Evolutionary conservation across 1,140 invertebrate genomes (phyloP).

Genomic region (Alviniconcha marisindica): DNA sequence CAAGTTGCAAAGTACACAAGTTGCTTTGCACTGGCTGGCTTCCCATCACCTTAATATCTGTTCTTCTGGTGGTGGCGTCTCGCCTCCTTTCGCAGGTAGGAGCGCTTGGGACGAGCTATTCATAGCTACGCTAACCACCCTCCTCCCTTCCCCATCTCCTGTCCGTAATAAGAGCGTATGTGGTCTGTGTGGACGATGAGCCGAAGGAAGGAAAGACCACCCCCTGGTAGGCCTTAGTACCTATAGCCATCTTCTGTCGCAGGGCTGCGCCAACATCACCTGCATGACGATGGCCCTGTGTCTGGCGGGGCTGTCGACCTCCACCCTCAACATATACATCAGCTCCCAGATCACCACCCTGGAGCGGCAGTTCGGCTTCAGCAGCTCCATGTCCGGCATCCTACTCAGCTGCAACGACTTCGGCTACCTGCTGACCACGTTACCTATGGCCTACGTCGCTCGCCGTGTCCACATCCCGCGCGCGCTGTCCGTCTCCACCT

Average conservation of each 20-base stretch:
- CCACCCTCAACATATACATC: slow-evolving; percentile 55
- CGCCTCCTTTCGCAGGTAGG: too few species aligned
- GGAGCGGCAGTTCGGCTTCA: slow-evolving; percentile 67
- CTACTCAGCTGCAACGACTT: slow-evolving; percentile 70
- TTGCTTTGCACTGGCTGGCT: too few species aligned
- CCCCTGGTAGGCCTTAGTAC: not conserved
- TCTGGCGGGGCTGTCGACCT: slow-evolving; percentile 56
- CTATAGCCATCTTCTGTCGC: not conserved
- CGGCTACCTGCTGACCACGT: slow-evolving; percentile 61
- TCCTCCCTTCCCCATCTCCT: too few species aligned
- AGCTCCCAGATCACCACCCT: slow-evolving; percentile 62
- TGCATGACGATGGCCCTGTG: slow-evolving; percentile 58
- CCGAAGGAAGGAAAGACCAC: not conserved
- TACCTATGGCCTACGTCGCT: slow-evolving; percentile 62
- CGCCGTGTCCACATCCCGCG: slow-evolving; percentile 64
- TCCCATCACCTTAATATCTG: too few species aligned
- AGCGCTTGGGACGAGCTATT: too few species aligned
- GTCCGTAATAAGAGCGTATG: too few species aligned
- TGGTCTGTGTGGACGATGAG: not conserved
- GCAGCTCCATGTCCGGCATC: slow-evolving; percentile 63
- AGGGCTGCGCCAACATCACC: slow-evolving; percentile 54
- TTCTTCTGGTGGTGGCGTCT: too few species aligned
- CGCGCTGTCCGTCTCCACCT: slow-evolving; percentile 56
- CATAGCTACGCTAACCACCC: too few species aligned
- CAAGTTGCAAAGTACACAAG: too few species aligned